phyloP scores from a whole-genome alignment of 2,797 vertebrate genomes.

The Hyperoplus immaculatus region DNA sequence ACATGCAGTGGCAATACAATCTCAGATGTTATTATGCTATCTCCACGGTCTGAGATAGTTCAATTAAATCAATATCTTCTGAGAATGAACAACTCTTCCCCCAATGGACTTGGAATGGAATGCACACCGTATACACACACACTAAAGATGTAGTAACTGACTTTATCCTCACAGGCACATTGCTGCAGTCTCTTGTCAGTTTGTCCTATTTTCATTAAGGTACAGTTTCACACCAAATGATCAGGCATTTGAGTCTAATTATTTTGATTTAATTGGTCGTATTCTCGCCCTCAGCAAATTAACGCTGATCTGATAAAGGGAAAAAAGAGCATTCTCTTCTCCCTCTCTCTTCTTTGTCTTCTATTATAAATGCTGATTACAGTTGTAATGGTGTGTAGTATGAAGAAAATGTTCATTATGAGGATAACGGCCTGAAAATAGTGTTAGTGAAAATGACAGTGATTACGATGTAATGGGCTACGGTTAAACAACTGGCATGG shows the following conservation, averaged over 20 bases:
- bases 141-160: constrained; percentile 13
- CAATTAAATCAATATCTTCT: constrained; percentile 26
- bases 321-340: constrained; percentile 45
- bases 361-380: constrained; percentile 66
- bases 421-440: constrained; percentile 56
- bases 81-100: constrained; percentile 28
- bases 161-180: constrained; percentile 7
- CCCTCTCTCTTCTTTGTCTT: constrained; percentile 33
- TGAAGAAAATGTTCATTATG: constrained; percentile 63
- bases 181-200: constrained; percentile 16
- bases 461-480: constrained; percentile 47
- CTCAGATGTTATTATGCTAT: neutral
- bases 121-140: neutral
- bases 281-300: constrained; percentile 59
- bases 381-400: constrained; percentile 63
- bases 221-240: constrained; percentile 55
- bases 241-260: constrained; percentile 63
- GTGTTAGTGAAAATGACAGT: constrained; percentile 42
- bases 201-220: constrained; percentile 49
- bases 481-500: constrained; percentile 10
- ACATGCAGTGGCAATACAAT: neutral
- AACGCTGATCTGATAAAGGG: constrained; percentile 55
- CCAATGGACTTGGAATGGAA: constrained; percentile 28
- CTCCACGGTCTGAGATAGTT: neutral
- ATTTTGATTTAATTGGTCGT: constrained; percentile 72